Evolutionary conservation across 2,888 invertebrate genomes (phyloP), one percentile per base, ranked within the genome.

Genomic region (Oithona nana): DNA sequence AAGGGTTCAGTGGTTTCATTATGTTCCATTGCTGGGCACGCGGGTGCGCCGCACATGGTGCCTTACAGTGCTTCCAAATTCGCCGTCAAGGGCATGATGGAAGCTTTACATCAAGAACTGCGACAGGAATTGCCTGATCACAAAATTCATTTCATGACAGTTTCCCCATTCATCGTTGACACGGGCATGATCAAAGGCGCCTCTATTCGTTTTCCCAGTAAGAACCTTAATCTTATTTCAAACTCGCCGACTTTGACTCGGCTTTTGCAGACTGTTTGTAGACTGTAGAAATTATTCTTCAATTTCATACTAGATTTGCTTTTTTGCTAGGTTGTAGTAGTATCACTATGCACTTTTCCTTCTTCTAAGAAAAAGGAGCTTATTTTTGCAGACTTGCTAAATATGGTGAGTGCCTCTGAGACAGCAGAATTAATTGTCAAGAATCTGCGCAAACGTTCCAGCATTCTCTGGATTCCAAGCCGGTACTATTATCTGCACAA

Each of bases 131-230:
- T 29, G 28, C 61, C 52, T 4, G 28, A 6, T 24, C 22, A 61
- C 28, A 54, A 26, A 11, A n/a, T 61, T 28, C 61, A 61, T 29
- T 22, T 61, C 13, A 61, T 61, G 61, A 49, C 51, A n/a, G 61
- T 61, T 8, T 24, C 50, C 20, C 61, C 61, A 22, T 61, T 61
- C 24, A 20, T 61, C 4, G 61, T 61, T 6, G 61, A 52, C 8
- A 61, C 61, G 3, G 61, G 61, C 6, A 61, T 51, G 61, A 30
- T 61, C 3, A 61, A 54, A 30, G 49, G 54, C 4, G 49, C 28
- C 1, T n/a, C 26, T n/a, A 54, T 61, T 28, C 22, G 61, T 8
- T 61, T 61, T 52, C 61, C 61, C 20, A 30, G 49, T 54, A 54
- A 24, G 20, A 51, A 51, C 20, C 16, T 39, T 39, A 16, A 13